phyloP scores from a whole-genome alignment of 2,888 invertebrate species.

The Plutella xylostella region DNA sequence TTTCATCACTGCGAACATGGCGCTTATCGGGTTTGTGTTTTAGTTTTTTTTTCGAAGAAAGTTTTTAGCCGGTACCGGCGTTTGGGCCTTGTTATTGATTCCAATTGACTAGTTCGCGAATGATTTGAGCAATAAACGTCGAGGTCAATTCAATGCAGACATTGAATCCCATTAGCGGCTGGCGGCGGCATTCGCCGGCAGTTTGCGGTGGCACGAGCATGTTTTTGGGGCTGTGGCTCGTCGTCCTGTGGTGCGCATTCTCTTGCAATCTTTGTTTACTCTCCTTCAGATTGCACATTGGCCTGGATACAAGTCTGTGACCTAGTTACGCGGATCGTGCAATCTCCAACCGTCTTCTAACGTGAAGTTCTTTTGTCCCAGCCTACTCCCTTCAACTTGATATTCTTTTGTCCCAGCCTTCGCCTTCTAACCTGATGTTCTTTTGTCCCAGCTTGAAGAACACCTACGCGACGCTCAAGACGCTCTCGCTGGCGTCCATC shows the following conservation, averaged over 20 bases:
- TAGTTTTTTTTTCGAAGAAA: too few species aligned
- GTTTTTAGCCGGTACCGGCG: not conserved
- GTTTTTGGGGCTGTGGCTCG: too few species aligned
- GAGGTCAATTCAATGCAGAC: too few species aligned
- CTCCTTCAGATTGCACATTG: not conserved
- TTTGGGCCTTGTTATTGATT: too few species aligned
- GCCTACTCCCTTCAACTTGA: not conserved
- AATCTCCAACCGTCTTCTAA: not conserved
- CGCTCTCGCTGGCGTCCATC: constrained; percentile 60
- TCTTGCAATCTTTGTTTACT: not conserved
- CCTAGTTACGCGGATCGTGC: not conserved
- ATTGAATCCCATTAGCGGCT: too few species aligned
- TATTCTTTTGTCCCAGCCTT: not conserved
- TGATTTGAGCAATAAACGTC: too few species aligned
- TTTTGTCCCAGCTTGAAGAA: constrained; percentile 44
- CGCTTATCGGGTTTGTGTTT: constrained; percentile 53
- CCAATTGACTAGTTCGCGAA: too few species aligned
- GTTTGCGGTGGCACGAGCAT: too few species aligned
- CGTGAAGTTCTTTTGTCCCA: not conserved
- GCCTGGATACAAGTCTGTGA: not conserved
- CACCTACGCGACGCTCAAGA: constrained; percentile 62
- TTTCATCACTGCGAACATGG: constrained; percentile 32
- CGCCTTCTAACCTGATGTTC: not conserved
- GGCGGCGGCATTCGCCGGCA: too few species aligned
- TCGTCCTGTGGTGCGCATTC: too few species aligned